phyloP scores from a whole-genome alignment of 1,140 invertebrate genomes.

The fruit fly (Drosophila melanogaster) region Release_6_plus_ISO1_MT NC_004354.4:8446501-8447000 shows the following conservation, averaged over 20 bases:
- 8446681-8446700: background rate
- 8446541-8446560: background rate
- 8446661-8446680: too few species aligned
- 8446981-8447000: too few species aligned
- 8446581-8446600: too few species aligned
- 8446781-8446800: slow-evolving; percentile 1
- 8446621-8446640: too few species aligned
- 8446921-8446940: slow-evolving; percentile 26
- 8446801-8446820: slow-evolving; percentile 29
- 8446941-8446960: slow-evolving; percentile 16
- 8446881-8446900: slow-evolving; percentile 11
- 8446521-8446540: background rate
- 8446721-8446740: slow-evolving; percentile 12
- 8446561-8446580: background rate
- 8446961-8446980: background rate
- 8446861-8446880: slow-evolving; percentile 42
- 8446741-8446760: background rate
- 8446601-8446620: too few species aligned
- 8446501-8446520: background rate
- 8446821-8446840: slow-evolving; percentile 17
- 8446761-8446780: slow-evolving; percentile 9
- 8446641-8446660: too few species aligned
- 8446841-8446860: slow-evolving; percentile 27
- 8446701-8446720: slow-evolving; percentile 12
- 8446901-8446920: slow-evolving; percentile 34